These are phyloP conservation scores for Coptodon rendalli DNA, from an alignment of 2,113 vertebrate genomes.

Conservation along the genomic window DNA sequence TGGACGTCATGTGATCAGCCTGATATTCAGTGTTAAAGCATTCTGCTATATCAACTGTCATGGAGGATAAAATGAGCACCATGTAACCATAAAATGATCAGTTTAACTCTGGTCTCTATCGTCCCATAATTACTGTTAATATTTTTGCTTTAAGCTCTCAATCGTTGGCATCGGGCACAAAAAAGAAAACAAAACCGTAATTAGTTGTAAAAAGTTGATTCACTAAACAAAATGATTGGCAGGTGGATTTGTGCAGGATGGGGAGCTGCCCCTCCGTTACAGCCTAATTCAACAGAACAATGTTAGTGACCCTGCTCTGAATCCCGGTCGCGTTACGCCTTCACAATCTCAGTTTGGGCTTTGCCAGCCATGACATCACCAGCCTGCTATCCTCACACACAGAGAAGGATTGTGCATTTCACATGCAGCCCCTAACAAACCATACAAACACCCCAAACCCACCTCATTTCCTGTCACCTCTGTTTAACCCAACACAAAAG, in stretches of 20 bases:
- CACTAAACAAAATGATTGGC: background rate
- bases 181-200: background rate
- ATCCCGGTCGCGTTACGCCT: slow-evolving; percentile 34
- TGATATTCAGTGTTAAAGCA: background rate
- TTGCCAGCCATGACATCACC: slow-evolving; percentile 57
- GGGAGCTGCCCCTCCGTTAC: background rate
- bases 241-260: background rate
- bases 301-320: slow-evolving; percentile 10
- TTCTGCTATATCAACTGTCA: background rate
- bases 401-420: slow-evolving; percentile 17
- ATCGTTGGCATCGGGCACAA: background rate
- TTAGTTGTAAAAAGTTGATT: background rate
- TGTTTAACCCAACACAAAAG: background rate
- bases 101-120: background rate
- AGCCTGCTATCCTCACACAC: background rate
- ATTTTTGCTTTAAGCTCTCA: background rate
- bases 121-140: background rate
- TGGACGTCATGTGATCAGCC: background rate
- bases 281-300: slow-evolving; percentile 40
- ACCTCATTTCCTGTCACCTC: background rate
- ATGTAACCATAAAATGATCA: background rate
- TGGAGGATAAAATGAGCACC: background rate
- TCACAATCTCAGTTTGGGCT: slow-evolving; percentile 10
- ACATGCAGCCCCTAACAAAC: background rate
- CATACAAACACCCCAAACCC: background rate